Conservation (phyloP, 2,113 vertebrate species). For the Philantomba maxwellii region DNA sequence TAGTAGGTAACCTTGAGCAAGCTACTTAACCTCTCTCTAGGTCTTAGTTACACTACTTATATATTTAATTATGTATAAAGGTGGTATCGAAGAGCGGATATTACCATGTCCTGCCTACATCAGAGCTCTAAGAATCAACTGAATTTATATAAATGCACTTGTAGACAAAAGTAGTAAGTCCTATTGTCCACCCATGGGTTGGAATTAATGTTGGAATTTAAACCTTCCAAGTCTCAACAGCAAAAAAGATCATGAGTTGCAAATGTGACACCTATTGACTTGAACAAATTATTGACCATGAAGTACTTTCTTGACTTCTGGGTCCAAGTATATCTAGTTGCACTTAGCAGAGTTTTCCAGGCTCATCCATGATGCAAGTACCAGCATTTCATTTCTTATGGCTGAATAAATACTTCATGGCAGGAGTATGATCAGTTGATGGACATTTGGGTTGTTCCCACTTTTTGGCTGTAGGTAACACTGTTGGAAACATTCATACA, state of each 20-base stretch:
- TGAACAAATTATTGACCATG: background rate
- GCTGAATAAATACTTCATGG: background rate
- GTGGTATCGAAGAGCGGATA: fast-evolving
- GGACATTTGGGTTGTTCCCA: background rate
- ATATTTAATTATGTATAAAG: background rate
- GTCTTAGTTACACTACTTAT: background rate
- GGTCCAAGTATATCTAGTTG: background rate
- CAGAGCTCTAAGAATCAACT: background rate
- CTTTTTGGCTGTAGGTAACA: background rate
- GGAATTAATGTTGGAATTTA: background rate
- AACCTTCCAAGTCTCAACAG: background rate
- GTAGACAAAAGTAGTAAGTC: background rate
- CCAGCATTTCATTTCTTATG: background rate
- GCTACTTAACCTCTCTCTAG: background rate
- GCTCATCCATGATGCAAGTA: background rate
- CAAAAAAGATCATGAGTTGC: background rate
- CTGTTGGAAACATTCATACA: background rate
- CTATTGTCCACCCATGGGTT: background rate
- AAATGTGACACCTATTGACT: background rate
- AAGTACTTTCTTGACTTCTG: background rate
- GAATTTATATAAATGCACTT: background rate
- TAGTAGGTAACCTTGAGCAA: background rate
- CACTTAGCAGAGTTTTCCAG: background rate
- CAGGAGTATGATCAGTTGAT: background rate
- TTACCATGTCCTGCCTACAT: background rate